Evolutionary conservation across 2,113 vertebrate genomes (phyloP).

Genomic region (Polypterus bichir): DNA sequence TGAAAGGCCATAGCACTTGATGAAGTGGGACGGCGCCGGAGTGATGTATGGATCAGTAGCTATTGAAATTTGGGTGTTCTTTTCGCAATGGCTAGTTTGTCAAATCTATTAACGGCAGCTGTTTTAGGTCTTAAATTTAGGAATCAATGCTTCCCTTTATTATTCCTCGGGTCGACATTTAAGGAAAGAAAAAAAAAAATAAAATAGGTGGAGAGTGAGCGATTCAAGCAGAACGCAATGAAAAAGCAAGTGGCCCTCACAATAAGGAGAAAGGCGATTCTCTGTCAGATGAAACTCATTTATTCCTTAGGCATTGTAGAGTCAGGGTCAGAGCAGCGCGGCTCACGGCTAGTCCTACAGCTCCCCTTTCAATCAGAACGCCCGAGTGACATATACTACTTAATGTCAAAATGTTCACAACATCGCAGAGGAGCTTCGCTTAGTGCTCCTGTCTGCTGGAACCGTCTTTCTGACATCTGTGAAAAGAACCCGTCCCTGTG

Average conservation of each 20-base stretch:
- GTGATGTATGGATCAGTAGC: slow-evolving; percentile 36
- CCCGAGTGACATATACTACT: too few species aligned
- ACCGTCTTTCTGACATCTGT: too few species aligned
- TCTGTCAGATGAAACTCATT: neutral
- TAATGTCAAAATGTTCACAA: too few species aligned
- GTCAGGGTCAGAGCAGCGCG: slow-evolving; percentile 5
- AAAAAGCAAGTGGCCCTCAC: neutral
- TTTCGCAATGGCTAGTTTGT: slow-evolving; percentile 49
- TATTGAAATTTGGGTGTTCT: slow-evolving; percentile 17
- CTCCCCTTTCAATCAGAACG: too few species aligned
- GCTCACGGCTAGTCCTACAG: neutral
- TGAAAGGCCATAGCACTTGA: neutral
- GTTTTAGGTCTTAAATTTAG: too few species aligned
- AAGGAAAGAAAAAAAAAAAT: too few species aligned
- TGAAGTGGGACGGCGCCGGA: neutral
- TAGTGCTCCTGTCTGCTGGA: too few species aligned
- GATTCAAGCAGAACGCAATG: neutral
- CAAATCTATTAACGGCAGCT: slow-evolving; percentile 33
- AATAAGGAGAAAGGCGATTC: neutral
- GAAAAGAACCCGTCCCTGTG: too few species aligned
- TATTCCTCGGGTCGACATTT: neutral
- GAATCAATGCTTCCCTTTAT: slow-evolving; percentile 19
- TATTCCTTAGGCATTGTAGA: neutral
- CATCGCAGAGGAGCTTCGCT: too few species aligned
- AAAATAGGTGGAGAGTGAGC: neutral